Percentiles rank a stretch among this genome's conserved stretches.
These are phyloP conservation scores for Lycophotia porphyrea DNA, from an alignment of 2,888 invertebrate genomes.

Conservation along the genomic window DNA sequence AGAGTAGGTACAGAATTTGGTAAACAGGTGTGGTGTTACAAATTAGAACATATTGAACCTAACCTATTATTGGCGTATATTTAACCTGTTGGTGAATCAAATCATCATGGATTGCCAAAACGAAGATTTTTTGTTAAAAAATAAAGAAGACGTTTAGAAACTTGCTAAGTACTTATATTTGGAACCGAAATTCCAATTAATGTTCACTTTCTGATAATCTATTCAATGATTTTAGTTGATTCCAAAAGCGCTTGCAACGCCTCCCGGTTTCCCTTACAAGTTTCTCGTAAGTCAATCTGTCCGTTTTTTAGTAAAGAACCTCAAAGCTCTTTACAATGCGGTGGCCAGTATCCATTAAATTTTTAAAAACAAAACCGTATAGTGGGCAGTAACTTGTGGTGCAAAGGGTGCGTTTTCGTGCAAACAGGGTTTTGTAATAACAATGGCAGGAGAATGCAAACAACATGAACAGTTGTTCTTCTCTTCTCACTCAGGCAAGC, in stretches of 20 bases:
- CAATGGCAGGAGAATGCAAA: no score
- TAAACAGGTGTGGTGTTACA: neutral
- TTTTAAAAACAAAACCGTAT: constrained; percentile 21
- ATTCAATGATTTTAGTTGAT: neutral
- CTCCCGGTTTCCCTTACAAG: constrained; percentile 6
- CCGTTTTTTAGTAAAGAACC: constrained; percentile 1
- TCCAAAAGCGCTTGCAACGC: neutral
- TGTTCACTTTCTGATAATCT: neutral
- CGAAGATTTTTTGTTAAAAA: neutral
- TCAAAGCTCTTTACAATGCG: constrained; percentile 1
- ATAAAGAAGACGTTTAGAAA: neutral
- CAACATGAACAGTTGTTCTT: neutral
- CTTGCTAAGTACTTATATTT: neutral
- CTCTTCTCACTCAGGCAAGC: neutral
- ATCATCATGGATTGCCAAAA: neutral
- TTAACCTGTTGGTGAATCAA: no score
- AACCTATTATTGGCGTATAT: neutral
- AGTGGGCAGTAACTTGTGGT: neutral
- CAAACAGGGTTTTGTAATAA: neutral
- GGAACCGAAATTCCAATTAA: neutral
- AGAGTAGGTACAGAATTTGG: neutral
- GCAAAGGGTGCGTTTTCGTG: neutral
- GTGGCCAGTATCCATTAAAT: constrained; percentile 25
- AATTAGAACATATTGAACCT: neutral
- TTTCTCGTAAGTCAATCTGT: constrained; percentile 3